Evolutionary conservation across 2,797 vertebrate species (phyloP).

Genomic region (Nyctibius grandis): DNA sequence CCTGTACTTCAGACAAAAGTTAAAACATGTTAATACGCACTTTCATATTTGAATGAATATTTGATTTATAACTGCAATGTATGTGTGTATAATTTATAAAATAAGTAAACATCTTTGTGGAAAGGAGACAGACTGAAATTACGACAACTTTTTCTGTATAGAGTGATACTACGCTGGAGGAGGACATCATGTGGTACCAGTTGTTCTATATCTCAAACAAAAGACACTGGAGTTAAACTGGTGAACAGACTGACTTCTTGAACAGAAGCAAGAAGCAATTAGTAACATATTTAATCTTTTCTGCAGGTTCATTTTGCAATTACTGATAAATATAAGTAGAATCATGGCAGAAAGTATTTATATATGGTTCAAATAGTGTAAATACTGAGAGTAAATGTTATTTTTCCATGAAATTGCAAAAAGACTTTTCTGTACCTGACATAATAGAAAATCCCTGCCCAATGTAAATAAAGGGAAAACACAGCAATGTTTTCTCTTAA

Average conservation of each 20-base stretch:
- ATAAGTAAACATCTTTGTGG: neutral
- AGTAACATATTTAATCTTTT: neutral
- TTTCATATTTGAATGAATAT: neutral
- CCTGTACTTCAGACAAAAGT: slow-evolving; percentile 78
- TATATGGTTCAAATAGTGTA: neutral
- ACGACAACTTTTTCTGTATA: neutral
- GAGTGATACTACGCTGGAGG: neutral
- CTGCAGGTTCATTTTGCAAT: neutral
- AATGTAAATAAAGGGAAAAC: no score
- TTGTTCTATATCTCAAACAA: neutral
- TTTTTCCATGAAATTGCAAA: neutral
- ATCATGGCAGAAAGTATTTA: neutral
- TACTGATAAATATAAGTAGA: neutral
- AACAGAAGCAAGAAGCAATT: neutral
- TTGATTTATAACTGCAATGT: neutral
- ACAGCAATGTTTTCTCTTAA: no score
- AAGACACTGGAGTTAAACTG: neutral
- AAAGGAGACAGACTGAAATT: neutral
- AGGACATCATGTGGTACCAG: neutral
- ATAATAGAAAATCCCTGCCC: neutral
- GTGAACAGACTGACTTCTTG: neutral
- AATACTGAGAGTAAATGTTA: neutral
- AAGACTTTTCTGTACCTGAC: neutral
- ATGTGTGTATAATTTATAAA: neutral
- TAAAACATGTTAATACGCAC: neutral